phyloP scores from a whole-genome alignment of 2,797 vertebrate species.

The Lepilemur septentrionalis region DNA sequence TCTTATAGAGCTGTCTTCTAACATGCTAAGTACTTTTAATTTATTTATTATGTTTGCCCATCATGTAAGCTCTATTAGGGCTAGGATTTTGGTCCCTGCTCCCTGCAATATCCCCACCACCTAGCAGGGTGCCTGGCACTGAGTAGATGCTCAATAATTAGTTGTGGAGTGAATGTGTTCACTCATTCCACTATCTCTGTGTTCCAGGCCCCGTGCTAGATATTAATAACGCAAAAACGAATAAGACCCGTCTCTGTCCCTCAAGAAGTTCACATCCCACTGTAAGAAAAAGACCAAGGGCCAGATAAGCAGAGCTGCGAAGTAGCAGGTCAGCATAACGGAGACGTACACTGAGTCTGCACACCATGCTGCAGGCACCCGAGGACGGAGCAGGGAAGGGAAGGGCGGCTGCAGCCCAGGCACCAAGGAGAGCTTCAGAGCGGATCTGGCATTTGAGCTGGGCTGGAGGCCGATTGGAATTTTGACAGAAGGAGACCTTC shows the following conservation, averaged over 20 bases:
- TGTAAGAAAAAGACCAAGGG: not conserved
- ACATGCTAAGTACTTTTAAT: not conserved
- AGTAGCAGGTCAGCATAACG: not conserved
- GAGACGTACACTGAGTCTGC: not conserved
- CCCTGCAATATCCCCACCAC: not conserved
- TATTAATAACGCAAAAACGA: not conserved
- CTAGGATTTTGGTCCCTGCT: not conserved
- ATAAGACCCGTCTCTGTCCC: too few species aligned
- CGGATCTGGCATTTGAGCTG: not conserved
- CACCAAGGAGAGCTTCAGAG: not conserved
- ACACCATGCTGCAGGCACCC: fast-evolving
- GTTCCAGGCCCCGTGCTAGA: not conserved
- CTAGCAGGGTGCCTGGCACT: not conserved
- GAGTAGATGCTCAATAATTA: not conserved
- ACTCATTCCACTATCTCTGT: not conserved
- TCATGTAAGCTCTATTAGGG: not conserved
- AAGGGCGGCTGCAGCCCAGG: too few species aligned
- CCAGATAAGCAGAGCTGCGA: not conserved
- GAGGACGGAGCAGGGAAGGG: fast-evolving
- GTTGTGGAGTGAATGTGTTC: not conserved
- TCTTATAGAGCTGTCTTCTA: not conserved
- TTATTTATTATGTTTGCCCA: not conserved
- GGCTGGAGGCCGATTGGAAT: not conserved
- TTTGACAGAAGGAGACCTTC: not conserved
- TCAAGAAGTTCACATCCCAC: not conserved